Base-by-base conservation (phyloP, 2,797 vertebrate genomes). In the Semaprochilodus insignis region DNA sequence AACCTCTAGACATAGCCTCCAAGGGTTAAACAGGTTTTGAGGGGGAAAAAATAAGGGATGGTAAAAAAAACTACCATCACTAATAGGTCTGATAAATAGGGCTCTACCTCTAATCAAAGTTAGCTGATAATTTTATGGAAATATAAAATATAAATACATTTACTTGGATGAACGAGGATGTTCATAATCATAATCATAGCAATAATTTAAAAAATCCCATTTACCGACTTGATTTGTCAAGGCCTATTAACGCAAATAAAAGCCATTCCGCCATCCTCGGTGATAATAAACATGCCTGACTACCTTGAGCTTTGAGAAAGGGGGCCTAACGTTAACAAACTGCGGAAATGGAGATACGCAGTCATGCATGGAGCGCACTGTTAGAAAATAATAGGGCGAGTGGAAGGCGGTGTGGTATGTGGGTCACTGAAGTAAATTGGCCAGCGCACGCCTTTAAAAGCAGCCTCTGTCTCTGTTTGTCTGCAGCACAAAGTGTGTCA, bases 401-500 rank as follows among this genome's bases (percentile, higher is more conserved):
- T 71, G 57, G 23, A 70, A 74, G 55, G 34, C 63, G 17, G 72
- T 44, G 73, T 63, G 44, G n/a, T 54, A 82, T 82, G 62, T 82
- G 83, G 83, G 80, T 82, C 85, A 82, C 5, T 6, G 59, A 74
- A 91, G 70, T 73, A 83, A 94, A 95, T 92, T 90, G 94, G 67
- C 77, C 67, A 15, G 80, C 62, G 15, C 63, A 48, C 52, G 51
- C 71, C 65, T 85, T 87, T 82, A 82, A 84, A 82, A 84, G 80
- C 66, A 84, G 55, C 48, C 63, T 36, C 52, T 73, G 80, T 83
- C 75, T 75, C 70, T 77, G 80, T 84, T 69, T 73, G 72, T 82
- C 60, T 69, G 76, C 77, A 31, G 62, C 25, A 74, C 62, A 83
- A 86, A 86, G 82, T 69, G 80, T 94, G 95, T 94, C 95, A 95